Evolutionary conservation across 1,140 invertebrate species (phyloP).

Genomic region (Ostrea edulis): DNA sequence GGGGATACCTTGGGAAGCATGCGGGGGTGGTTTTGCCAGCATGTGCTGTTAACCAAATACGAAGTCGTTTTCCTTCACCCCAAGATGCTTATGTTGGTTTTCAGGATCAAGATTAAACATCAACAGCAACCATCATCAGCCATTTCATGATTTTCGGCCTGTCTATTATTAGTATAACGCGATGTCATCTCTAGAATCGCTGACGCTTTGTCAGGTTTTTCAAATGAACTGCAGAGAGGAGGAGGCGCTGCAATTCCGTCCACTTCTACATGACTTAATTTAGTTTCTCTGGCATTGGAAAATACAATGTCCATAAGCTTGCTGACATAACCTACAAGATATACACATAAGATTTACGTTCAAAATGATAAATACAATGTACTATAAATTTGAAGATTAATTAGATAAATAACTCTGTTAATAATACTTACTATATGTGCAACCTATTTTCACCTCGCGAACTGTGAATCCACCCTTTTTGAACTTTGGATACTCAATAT

Average conservation of each 20-base stretch:
- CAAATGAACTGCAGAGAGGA: constrained; percentile 10
- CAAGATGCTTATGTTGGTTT: constrained; percentile 13
- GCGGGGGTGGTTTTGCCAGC: constrained; percentile 27
- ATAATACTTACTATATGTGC: constrained; percentile 39
- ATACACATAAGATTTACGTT: background rate
- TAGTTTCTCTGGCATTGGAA: background rate
- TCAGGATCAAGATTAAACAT: background rate
- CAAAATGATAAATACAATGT: background rate
- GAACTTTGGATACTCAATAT: constrained; percentile 34
- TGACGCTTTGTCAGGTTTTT: background rate
- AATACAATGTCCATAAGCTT: background rate
- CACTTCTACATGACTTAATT: background rate
- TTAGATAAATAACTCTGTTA: too few species aligned
- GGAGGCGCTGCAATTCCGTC: background rate
- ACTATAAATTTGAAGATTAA: too few species aligned
- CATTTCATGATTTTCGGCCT: background rate
- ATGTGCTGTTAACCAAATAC: constrained; percentile 10
- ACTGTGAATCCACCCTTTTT: constrained; percentile 29
- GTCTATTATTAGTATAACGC: background rate
- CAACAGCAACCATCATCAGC: background rate
- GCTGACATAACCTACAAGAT: background rate
- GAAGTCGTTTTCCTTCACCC: background rate
- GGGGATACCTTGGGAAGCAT: constrained; percentile 22
- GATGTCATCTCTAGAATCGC: constrained; percentile 1
- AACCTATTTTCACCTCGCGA: constrained; percentile 24